A percentile compares a stretch with the other conserved stretches of the same genome.
These are phyloP conservation scores for Tetragonula clypearis DNA, from an alignment of 1,140 invertebrate genomes.

Conservation along the genomic window DNA sequence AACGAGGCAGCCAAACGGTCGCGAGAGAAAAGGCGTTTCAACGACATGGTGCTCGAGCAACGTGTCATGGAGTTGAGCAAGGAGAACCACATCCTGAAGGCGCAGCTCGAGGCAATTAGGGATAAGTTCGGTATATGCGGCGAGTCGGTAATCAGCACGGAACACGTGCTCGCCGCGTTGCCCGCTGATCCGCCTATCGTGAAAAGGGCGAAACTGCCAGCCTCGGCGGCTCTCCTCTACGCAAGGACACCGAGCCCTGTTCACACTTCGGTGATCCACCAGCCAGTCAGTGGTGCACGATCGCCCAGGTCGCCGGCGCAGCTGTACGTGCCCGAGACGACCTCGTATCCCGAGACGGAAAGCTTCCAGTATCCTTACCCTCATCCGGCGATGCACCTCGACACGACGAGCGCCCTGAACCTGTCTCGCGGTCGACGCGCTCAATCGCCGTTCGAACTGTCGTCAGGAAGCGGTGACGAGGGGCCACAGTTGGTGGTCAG, in stretches of 20 bases:
- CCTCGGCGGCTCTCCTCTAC: conserved; percentile 80
- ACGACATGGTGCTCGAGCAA: conserved; percentile 98
- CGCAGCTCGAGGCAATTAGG: conserved; percentile 95
- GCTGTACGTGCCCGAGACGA: conserved; percentile 74
- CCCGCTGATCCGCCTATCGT: conserved; percentile 92
- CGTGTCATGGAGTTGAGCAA: conserved; percentile 96
- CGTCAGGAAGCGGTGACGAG: conserved; percentile 88
- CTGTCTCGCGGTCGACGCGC: conserved; percentile 83
- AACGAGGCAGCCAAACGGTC: conserved; percentile 98
- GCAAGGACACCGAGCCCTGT: conserved; percentile 85
- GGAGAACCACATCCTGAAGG: conserved; percentile 96
- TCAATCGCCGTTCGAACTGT: conserved; percentile 86
- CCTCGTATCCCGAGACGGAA: conserved; percentile 75
- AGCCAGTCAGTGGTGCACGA: conserved; percentile 79
- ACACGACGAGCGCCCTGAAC: conserved; percentile 84
- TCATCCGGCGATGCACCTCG: conserved; percentile 81
- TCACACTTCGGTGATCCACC: conserved; percentile 86
- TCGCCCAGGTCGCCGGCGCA: conserved; percentile 79
- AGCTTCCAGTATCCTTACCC: conserved; percentile 82
- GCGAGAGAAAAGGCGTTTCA: conserved; percentile 96
- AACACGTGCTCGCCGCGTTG: conserved; percentile 92
- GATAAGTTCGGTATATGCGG: conserved; percentile 96
- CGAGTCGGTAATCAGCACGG: conserved; percentile 91
- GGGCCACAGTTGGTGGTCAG: conserved; percentile 76
- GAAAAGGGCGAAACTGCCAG: conserved; percentile 88